Conservation (phyloP, 2,113 vertebrate genomes). For the Heterocephalus glaber region DNA sequence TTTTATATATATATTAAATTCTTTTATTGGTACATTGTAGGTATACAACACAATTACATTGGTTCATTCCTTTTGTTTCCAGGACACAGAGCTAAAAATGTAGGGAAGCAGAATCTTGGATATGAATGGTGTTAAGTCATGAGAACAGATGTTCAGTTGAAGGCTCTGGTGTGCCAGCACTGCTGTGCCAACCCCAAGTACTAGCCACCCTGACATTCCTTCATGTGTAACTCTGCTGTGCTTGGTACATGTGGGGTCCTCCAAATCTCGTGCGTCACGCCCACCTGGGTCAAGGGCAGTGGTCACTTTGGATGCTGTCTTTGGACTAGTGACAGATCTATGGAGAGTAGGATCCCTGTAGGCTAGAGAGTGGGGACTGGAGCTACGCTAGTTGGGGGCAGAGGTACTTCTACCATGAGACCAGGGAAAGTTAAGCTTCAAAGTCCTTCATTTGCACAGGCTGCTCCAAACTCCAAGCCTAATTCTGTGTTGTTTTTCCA, state of each 20-base stretch:
- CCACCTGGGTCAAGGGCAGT: not conserved
- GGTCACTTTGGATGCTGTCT: not conserved
- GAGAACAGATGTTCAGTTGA: not conserved
- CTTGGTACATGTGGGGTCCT: not conserved
- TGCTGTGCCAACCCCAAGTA: not conserved
- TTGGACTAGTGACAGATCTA: not conserved
- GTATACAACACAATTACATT: no score
- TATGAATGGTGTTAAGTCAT: not conserved
- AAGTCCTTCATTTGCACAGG: not conserved
- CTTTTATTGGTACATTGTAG: no score
- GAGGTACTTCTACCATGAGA: not conserved
- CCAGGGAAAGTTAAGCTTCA: not conserved
- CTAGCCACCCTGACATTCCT: not conserved
- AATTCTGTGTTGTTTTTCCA: no score
- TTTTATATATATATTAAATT: no score
- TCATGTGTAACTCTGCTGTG: not conserved
- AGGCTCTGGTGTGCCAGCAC: not conserved
- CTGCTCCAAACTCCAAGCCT: not conserved
- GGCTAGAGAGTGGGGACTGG: not conserved
- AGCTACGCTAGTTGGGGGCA: not conserved
- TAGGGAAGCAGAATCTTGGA: not conserved
- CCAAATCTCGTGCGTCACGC: not conserved
- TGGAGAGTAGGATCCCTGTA: not conserved
- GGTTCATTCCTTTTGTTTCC: slow-evolving; percentile 39
- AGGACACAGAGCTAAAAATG: slow-evolving; percentile 3